Percentiles rank a stretch among this genome's conserved stretches.
Conservation (phyloP, 2,888 invertebrate genomes). For the Meliscaeva auricollis region DNA sequence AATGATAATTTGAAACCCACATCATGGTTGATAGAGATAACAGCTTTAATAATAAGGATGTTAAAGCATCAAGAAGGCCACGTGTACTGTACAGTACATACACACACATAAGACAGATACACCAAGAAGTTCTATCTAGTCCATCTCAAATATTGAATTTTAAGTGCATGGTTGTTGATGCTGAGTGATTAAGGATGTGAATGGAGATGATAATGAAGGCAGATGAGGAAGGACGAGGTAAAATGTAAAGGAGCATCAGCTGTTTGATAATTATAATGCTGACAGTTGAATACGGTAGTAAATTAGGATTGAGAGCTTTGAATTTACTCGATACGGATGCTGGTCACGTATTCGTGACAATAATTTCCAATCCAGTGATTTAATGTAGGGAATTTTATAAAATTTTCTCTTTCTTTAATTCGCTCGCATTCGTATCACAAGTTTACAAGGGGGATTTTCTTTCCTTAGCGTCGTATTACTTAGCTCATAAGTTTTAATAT, state of each 20-base stretch:
- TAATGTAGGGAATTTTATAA: constrained; percentile 63
- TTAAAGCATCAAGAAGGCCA: constrained; percentile 17
- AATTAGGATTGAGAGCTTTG: background rate
- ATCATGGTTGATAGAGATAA: too few relatives aligned
- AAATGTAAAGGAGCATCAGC: too few relatives aligned
- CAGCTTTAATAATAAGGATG: constrained; percentile 24
- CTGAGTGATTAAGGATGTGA: constrained; percentile 64
- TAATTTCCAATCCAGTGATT: constrained; percentile 65
- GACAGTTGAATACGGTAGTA: constrained; percentile 32
- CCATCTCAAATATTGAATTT: constrained; percentile 67
- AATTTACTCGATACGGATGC: constrained; percentile 52
- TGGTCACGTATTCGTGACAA: constrained; percentile 69
- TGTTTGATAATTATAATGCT: constrained; percentile 35
- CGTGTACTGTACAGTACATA: background rate
- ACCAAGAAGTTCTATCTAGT: constrained; percentile 37
- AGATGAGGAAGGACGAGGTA: too few relatives aligned
- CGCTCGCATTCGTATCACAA: background rate
- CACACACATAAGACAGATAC: too few relatives aligned
- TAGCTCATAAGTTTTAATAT: too few relatives aligned
- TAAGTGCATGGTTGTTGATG: constrained; percentile 64
- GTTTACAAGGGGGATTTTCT: too few relatives aligned
- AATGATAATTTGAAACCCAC: too few relatives aligned
- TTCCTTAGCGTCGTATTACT: too few relatives aligned
- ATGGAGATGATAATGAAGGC: constrained; percentile 47
- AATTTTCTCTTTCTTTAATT: constrained; percentile 47